Conservation (phyloP, 2,888 invertebrate species). For the Nipponacmea schrenckii region DNA sequence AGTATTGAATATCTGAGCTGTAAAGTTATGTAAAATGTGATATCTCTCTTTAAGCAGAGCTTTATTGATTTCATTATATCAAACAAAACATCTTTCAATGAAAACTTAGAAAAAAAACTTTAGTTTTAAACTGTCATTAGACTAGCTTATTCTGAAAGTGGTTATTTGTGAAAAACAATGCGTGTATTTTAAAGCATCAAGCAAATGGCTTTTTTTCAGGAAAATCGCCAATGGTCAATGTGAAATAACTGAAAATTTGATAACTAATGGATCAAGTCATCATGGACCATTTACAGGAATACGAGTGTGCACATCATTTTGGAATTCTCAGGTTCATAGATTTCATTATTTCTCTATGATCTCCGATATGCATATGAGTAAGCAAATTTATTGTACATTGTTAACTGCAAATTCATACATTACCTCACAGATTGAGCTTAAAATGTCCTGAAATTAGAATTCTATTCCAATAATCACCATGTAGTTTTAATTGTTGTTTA, state of each 20-base stretch:
- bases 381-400: background rate
- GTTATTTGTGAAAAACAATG: too few relatives aligned
- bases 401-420: background rate
- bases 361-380: background rate
- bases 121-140: too few relatives aligned
- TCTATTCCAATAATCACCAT: too few relatives aligned
- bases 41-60: too few relatives aligned
- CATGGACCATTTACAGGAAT: conserved; percentile 65
- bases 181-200: too few relatives aligned
- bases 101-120: too few relatives aligned
- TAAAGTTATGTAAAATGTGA: too few relatives aligned
- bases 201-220: too few relatives aligned
- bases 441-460: background rate
- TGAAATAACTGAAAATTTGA: conserved; percentile 70
- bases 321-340: conserved; percentile 89
- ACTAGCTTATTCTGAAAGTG: too few relatives aligned
- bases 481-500: too few relatives aligned
- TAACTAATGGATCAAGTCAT: conserved; percentile 13
- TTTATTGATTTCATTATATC: too few relatives aligned
- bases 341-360: background rate
- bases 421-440: background rate
- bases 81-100: too few relatives aligned
- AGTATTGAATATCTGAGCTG: background rate
- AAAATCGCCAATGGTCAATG: conserved; percentile 29
- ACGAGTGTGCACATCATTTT: conserved; percentile 95